Percentiles rank a stretch among this genome's conserved stretches.
Conservation (phyloP, 2,888 invertebrate genomes). For the Spilarctia lutea region DNA sequence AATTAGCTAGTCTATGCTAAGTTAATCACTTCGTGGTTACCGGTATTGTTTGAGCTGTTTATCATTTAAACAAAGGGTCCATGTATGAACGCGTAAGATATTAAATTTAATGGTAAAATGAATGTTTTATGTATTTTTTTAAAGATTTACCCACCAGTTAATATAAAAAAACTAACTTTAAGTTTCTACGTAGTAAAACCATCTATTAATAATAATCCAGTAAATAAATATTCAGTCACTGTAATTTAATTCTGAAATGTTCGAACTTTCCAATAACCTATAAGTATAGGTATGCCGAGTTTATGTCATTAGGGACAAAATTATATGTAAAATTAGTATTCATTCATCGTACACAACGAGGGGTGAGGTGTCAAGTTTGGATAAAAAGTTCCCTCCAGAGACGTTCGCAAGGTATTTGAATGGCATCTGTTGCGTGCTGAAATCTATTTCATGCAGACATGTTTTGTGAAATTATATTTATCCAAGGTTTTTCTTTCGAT, state of each 20-base stretch:
- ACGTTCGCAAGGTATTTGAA: constrained; percentile 33
- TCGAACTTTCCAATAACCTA: neutral
- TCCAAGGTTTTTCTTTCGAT: neutral
- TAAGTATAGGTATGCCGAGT: neutral
- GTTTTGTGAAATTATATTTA: neutral
- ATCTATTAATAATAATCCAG: neutral
- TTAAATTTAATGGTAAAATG: neutral
- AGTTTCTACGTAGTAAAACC: neutral
- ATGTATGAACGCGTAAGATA: neutral
- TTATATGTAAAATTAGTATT: constrained; percentile 44
- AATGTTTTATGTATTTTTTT: neutral
- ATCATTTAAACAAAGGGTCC: neutral
- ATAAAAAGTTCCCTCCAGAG: constrained; percentile 33
- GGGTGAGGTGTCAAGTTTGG: constrained; percentile 45
- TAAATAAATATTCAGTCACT: neutral
- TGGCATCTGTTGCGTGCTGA: constrained; percentile 42
- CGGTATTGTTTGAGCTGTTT: neutral
- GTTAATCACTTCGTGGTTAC: constrained; percentile 13
- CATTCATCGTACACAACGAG: constrained; percentile 35
- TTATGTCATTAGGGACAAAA: constrained; percentile 1
- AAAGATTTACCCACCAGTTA: neutral
- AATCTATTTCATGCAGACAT: constrained; percentile 19
- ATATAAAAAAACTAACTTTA: neutral
- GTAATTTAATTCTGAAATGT: neutral
- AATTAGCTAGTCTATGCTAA: constrained; percentile 15